Base-by-base conservation (phyloP, 1,140 invertebrate species). In the Alviniconcha marisindica region DNA sequence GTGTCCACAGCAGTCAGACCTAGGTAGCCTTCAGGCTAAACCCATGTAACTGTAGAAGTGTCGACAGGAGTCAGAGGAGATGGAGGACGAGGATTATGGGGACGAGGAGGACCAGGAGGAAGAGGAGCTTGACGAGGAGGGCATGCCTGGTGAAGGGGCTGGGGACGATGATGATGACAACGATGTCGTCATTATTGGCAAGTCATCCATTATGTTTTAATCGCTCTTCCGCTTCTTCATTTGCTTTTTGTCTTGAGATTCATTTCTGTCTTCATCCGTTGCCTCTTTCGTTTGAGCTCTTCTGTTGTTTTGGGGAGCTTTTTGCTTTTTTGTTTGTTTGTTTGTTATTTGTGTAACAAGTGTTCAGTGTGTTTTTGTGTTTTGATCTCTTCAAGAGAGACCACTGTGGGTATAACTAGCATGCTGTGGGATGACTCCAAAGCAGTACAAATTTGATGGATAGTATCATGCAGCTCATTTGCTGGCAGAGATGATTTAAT, bases 71-170 rank as follows among this genome's bases (percentile, higher is more conserved):
- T 81, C 76, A n/a, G 77, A 87, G 48, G 88, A 87, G 42, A 88
- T 38, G 73, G 42, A 44, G 0, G 73, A 76, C 5, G 73, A 76
- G n/a, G 73, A 76, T n/a, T 81, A 84, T 12, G 71, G 85, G 60
- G 86, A 87, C 33, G 42, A 89, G 31, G 88, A 90, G 66, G 91
- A 90, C n/a, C 89, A 89, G 5, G 92, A 92, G 15, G 91, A 90
- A 24, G 91, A 89, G 38, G 90, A 92, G 77, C 91, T 93, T 31
- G 92, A 92, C 78, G 91, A 91, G 44, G 92, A 88, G 82, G 95
- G 94, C 51, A 85, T 94, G 74, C 95, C 94, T 89, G 88, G 88
- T 31, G 88, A 87, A 4, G 87, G 88, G 48, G 87, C 84, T 24
- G 84, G 84, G 1, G 83, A 87, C 24, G 88, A 88, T 69, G 90